Evolutionary conservation across 2,113 vertebrate species (phyloP).

Genomic region (Himantopus leucocephalus): DNA sequence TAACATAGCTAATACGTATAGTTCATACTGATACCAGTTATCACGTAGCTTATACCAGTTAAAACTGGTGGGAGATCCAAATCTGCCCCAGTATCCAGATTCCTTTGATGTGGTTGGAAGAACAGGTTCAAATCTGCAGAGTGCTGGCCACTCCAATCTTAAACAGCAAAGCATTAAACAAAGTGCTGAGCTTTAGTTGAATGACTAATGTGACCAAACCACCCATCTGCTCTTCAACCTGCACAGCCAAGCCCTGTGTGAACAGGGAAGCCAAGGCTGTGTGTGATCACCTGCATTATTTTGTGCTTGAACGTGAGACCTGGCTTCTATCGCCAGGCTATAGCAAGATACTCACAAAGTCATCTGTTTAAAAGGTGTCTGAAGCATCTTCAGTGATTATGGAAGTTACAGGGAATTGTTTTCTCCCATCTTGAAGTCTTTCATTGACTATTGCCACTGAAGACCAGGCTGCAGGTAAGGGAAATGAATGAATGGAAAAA

Average conservation of each 20-base stretch:
- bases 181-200: neutral
- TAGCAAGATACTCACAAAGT: neutral
- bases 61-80: conserved; percentile 16
- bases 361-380: neutral
- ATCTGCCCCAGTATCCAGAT: neutral
- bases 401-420: neutral
- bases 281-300: neutral
- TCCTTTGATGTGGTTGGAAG: conserved; percentile 7
- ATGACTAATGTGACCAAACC: neutral
- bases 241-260: neutral
- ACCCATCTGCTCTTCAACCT: neutral
- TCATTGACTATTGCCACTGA: neutral
- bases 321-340: neutral
- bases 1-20: neutral
- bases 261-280: neutral
- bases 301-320: neutral
- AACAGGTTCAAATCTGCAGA: conserved; percentile 33
- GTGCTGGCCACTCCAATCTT: neutral
- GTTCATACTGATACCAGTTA: neutral
- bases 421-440: neutral
- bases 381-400: neutral
- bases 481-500: neutral
- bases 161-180: neutral
- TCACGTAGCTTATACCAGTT: neutral
- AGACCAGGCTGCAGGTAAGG: neutral